A percentile compares a stretch with the other conserved stretches of the same genome.
Evolutionary conservation across 2,113 vertebrate species (phyloP).

Genomic region (Urocitellus parryii): DNA sequence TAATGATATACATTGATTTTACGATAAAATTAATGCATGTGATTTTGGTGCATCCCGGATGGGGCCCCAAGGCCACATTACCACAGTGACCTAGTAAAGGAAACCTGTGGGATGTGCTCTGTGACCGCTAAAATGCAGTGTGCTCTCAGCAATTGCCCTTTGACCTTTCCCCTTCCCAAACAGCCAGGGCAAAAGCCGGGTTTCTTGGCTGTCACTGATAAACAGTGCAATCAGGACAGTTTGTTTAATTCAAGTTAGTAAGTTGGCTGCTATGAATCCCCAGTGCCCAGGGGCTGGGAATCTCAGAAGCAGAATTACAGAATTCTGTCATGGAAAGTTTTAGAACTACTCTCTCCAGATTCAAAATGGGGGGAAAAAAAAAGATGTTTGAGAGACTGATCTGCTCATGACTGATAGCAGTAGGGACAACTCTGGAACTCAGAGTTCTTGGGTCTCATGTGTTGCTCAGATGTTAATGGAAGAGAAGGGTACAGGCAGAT

Average conservation of each 20-base stretch:
- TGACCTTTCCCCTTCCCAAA: not conserved
- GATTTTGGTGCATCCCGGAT: not conserved
- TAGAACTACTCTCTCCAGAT: not conserved
- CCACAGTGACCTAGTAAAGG: not conserved
- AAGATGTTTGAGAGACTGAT: not conserved
- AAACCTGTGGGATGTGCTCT: not conserved
- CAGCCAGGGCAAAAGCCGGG: not conserved
- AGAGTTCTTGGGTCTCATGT: not conserved
- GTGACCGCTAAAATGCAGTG: not conserved
- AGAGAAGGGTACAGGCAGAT: not conserved
- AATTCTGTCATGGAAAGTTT: not conserved
- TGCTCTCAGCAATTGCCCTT: not conserved
- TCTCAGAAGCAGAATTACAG: not conserved
- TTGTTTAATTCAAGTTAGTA: not conserved
- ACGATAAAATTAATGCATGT: not conserved
- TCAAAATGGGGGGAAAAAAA: not conserved
- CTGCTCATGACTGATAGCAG: not conserved
- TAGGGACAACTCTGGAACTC: not conserved
- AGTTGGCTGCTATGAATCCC: not conserved
- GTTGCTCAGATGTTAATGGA: not conserved
- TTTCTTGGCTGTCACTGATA: not conserved
- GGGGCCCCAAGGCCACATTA: not conserved
- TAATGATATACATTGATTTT: not conserved
- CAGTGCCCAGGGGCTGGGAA: not conserved
- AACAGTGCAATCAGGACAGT: not conserved